Conservation (phyloP, 2,888 invertebrate genomes). For the Platynereis dumerilii region DNA sequence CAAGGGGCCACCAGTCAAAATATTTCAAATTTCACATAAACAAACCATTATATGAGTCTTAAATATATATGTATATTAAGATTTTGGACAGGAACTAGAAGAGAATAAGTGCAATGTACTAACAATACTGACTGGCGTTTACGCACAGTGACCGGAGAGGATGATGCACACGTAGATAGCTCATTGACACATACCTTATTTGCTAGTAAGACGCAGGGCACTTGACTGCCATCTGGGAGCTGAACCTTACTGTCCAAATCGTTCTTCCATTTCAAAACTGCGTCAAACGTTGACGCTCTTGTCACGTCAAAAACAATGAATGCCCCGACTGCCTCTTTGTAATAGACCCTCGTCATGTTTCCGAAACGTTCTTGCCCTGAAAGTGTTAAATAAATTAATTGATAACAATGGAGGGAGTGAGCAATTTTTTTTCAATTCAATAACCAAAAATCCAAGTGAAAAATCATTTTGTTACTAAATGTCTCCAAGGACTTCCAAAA, state of each 20-base stretch:
- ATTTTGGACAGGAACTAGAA: too few species aligned
- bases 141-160: too few species aligned
- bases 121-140: too few species aligned
- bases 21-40: too few species aligned
- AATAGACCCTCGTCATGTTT: constrained; percentile 71
- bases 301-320: constrained; percentile 69
- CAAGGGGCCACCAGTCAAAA: too few species aligned
- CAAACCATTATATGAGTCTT: too few species aligned
- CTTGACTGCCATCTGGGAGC: constrained; percentile 66
- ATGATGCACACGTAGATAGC: too few species aligned
- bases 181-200: constrained; percentile 69
- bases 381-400: constrained; percentile 19
- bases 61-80: too few species aligned
- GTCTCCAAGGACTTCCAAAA: too few species aligned
- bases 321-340: constrained; percentile 67
- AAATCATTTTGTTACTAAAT: background rate
- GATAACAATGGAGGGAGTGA: background rate
- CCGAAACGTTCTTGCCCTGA: constrained; percentile 70
- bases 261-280: constrained; percentile 70
- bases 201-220: constrained; percentile 69
- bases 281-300: constrained; percentile 68
- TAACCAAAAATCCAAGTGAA: constrained; percentile 10
- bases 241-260: constrained; percentile 69
- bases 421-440: background rate
- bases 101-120: too few species aligned